Base-by-base conservation (phyloP, 2,888 invertebrate genomes). In the Sinodicranocentrus sp. region DNA sequence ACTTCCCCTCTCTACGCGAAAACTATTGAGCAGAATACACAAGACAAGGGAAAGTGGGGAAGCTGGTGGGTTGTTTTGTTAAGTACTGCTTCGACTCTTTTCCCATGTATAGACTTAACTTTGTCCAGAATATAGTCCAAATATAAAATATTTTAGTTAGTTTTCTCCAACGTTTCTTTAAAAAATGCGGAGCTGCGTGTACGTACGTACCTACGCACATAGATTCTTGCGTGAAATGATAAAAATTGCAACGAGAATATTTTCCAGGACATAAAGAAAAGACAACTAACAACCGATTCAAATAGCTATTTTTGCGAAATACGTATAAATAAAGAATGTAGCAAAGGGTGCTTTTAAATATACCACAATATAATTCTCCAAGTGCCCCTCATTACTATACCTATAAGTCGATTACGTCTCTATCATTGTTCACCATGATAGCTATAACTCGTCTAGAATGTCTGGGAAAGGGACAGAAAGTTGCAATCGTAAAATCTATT, bases 401-500 rank as follows among this genome's bases (percentile, higher is more conserved):
- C 6, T 25, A 61, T 61, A 2, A 15, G 17, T 21, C 65, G 5
- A n/a, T 48, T 48, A 10, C 48, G 15, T 48, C 5, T 48, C 5
- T 48, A 48, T 10, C 48, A 2, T 15, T n/a, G 15, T n/a, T 15
- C 15, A 3, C 3, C 57, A 19, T n/a, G 15, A 54, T 26, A 8
- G 28, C 17, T 48, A n/a, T n/a, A n/a, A n/a, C n/a, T n/a, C n/a
- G n/a, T n/a, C n/a, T n/a, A n/a, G n/a, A n/a, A n/a, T n/a, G n/a
- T 28, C 25, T 57, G 57, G 70, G 21, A 78, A 57, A 65, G 72
- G 43, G 54, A 63, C 71, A 71, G 19, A 57, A 54, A 28, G 48
- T 39, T 54, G 63, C 33, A 80, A 79, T 54, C 76, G 82, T 78
- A 85, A 84, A 85, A 75, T 86, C 86, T 84, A 84, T 86, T 86